phyloP scores from a whole-genome alignment of 2,888 invertebrate species.

The Apamea anceps region DNA sequence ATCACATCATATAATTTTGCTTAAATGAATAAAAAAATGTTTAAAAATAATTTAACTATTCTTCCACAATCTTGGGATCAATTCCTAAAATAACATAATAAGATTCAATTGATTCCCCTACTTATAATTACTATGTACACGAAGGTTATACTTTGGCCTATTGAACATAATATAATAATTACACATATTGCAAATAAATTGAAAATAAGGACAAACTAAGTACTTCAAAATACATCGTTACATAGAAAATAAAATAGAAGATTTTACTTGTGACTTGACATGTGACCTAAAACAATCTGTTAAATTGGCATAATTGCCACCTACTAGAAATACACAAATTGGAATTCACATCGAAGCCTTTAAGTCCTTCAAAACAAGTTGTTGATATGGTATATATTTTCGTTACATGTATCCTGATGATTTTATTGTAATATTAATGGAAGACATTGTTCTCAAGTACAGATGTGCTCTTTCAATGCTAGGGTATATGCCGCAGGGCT shows the following conservation, averaged over 20 bases:
- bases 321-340: constrained; percentile 18
- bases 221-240: constrained; percentile 4
- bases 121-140: constrained; percentile 63
- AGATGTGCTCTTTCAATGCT: constrained; percentile 43
- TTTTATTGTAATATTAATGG: constrained; percentile 4
- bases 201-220: background rate
- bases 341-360: background rate
- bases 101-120: constrained; percentile 52
- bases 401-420: background rate
- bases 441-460: constrained; percentile 14
- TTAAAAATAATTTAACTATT: constrained; percentile 35
- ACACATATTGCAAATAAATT: background rate
- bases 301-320: background rate
- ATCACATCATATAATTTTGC: constrained; percentile 57
- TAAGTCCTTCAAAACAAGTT: background rate
- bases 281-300: background rate
- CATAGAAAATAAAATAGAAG: background rate
- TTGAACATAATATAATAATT: constrained; percentile 29
- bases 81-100: constrained; percentile 35
- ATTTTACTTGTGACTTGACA: constrained; percentile 2
- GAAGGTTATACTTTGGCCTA: constrained; percentile 56
- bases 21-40: constrained; percentile 9
- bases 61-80: constrained; percentile 22
- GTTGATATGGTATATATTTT: background rate
- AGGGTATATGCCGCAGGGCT: constrained; percentile 79